Evolutionary conservation across 35 echinoderm and acorn worm species (phyloP).

Genomic region (Ptychodera flava): DNA sequence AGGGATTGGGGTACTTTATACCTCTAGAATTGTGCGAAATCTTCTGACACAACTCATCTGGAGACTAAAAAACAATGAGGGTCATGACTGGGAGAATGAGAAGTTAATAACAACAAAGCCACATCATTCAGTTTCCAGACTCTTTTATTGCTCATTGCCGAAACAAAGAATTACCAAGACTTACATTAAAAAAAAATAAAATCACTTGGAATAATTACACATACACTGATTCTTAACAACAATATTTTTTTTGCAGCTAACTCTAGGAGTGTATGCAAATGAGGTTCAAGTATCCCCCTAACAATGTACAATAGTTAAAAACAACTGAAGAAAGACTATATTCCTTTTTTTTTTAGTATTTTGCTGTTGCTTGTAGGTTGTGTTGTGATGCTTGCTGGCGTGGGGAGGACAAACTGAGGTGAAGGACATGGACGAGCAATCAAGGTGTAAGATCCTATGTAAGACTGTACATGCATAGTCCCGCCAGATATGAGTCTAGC

Average conservation of each 20-base stretch:
- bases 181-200: no score
- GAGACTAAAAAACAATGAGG: no score
- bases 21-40: no score
- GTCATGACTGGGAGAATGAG: no score
- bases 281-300: neutral
- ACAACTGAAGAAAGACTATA: neutral
- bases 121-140: no score
- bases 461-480: neutral
- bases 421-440: neutral
- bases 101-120: no score
- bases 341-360: neutral
- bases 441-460: neutral
- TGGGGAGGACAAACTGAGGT: neutral
- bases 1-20: no score
- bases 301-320: neutral
- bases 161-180: constrained; percentile 1
- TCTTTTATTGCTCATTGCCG: neutral
- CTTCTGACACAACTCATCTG: no score
- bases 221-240: neutral
- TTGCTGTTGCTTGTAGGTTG: neutral
- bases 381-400: neutral
- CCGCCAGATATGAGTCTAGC: neutral
- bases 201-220: neutral
- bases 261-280: neutral
- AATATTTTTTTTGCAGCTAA: neutral